Base-by-base conservation (phyloP, 1,140 invertebrate species). In the Propsilocerus akamusi region DNA sequence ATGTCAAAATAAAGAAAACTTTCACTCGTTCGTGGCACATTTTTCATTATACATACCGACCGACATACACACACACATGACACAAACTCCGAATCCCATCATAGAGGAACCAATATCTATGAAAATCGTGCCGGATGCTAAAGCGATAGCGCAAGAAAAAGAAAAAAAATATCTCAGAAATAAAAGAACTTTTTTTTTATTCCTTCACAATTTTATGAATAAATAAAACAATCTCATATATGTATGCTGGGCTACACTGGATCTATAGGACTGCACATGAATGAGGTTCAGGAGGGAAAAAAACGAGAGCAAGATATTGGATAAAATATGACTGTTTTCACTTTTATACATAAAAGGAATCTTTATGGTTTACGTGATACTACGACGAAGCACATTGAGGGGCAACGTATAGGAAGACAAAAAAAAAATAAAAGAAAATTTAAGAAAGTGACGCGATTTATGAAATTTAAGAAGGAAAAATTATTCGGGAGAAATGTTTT, bases 171-270 rank as follows among this genome's bases (percentile, higher is more conserved):
- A n/a, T n/a, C n/a, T n/a, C n/a, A 41, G 34, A 30, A n/a, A n/a
- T 3, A 30, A 30, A 30, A 6, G 22, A 41, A 41, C 17, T 14
- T 41, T 30, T 30, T 30, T 41, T 41, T 41, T 41, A 41, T 41
- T 41, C 34, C 22, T 41, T 41, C 34, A 41, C 34, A 41, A 41
- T 41, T 41, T 41, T 41, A 41, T 41, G 34, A 41, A 41, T 41
- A 41, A 41, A 41, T 41, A 41, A 41, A 41, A 41, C 34, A 41
- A 41, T 41, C 34, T 41, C 34, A 3, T 20, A 41, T 20, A 20
- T 17, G 14, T 20, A 41, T 20, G 22, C 7, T 20, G 17, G 22
- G 14, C 17, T 20, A 41, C 14, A 17, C 12, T 20, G 6, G 20
- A 17, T 37, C 6, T 41, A 41, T 8, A 41, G 22, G 34, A n/a